Conservation (phyloP, 1,140 invertebrate genomes). For the Diorhabda sublineata region DNA sequence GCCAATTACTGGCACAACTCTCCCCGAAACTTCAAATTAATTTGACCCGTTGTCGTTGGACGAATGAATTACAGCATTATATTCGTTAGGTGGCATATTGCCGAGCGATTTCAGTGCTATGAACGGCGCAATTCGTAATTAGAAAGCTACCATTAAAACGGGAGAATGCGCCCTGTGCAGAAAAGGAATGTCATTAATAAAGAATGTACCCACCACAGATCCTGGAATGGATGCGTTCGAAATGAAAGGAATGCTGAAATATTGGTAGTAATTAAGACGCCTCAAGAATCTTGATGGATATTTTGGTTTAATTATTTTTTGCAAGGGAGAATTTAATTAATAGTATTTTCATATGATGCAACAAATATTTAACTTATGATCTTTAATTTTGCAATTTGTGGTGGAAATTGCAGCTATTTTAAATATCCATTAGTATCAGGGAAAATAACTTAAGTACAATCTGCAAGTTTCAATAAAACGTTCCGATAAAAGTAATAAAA, state of each 20-base stretch:
- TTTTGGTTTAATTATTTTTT: background rate
- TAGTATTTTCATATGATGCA: too few species aligned
- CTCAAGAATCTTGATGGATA: background rate
- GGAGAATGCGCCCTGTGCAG: slow-evolving; percentile 21
- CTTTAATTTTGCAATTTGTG: too few species aligned
- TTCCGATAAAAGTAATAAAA: too few species aligned
- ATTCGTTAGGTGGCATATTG: slow-evolving; percentile 44
- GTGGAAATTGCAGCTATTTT: too few species aligned
- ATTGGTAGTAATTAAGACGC: slow-evolving; percentile 30
- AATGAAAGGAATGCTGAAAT: slow-evolving; percentile 25
- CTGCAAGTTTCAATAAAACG: too few species aligned
- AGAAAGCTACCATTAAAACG: slow-evolving; percentile 34
- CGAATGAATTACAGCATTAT: slow-evolving; percentile 39
- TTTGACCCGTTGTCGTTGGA: slow-evolving; percentile 41
- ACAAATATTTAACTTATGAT: too few species aligned
- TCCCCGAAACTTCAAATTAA: slow-evolving; percentile 39
- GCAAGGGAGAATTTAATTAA: background rate
- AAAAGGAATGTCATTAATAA: slow-evolving; percentile 42
- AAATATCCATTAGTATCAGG: too few species aligned
- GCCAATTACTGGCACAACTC: background rate
- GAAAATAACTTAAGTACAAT: too few species aligned
- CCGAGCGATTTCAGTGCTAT: slow-evolving; percentile 40
- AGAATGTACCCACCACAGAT: slow-evolving; percentile 34
- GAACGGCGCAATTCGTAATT: slow-evolving; percentile 36
- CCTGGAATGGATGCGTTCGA: slow-evolving; percentile 20